Base-by-base conservation (phyloP, 2,888 invertebrate species). In the Ectemnius continuus region DNA sequence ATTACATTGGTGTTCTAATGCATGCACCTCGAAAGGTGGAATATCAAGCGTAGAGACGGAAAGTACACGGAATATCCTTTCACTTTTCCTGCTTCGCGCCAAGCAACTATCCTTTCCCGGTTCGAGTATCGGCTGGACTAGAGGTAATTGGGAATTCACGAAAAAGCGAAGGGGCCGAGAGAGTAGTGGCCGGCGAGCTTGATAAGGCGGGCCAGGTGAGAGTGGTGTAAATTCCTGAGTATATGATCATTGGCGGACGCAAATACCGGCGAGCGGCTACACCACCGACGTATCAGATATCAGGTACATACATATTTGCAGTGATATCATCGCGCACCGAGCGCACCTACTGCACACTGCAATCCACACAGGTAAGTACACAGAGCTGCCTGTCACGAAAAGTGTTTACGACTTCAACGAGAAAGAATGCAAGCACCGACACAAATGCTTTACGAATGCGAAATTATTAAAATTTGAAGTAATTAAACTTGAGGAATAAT, bases 61-160 rank as follows among this genome's bases (percentile, higher is more conserved):
- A 75, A 83, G 81, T 64, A 64, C 67, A 66, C 4, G 36, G 62
- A 61, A 18, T 75, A 18, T 75, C 84, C 82, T 82, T 79, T 82
- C 84, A 82, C 82, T 84, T 82, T 79, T 78, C 75, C 73, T 72
- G 60, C 16, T 52, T 52, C 14, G n/a, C 52, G 16, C 5, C 52
- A 45, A 26, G 5, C 56, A 23, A 23, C n/a, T 48, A n/a, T 36
- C 20, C 28, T 36, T 65, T 65, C 73, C 3, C 45, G 36, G 23
- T 23, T 23, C 23, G 23, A 23, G 23, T 23, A 23, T 23, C 3
- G 23, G 23, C 3, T 23, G 23, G 23, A 23, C 23, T 3, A 4
- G 1, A 23, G 6, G 36, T 23, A 58, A 46, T 23, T 58, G 16
- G 4, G 52, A 13, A 70, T 73, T 74, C 72, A 72, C 73, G 16